Evolutionary conservation across 1,140 invertebrate genomes (phyloP).

Genomic region (Stegodyphus dumicola): DNA sequence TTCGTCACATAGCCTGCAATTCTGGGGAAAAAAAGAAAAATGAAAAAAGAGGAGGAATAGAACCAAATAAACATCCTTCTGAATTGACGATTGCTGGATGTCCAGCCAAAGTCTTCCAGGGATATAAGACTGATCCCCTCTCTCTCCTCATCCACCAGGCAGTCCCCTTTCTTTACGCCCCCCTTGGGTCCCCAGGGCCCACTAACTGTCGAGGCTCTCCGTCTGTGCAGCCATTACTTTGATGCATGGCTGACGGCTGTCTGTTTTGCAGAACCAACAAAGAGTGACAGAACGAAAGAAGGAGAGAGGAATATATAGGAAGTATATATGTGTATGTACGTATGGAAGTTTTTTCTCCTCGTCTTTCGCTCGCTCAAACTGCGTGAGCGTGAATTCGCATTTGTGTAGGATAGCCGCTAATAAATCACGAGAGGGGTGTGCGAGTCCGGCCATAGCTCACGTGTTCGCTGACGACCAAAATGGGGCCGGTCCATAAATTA

Average conservation of each 20-base stretch:
- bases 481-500: conserved; percentile 37
- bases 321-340: neutral
- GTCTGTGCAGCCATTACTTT: conserved; percentile 50
- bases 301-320: neutral
- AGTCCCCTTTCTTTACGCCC: too few species aligned
- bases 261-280: conserved; percentile 51
- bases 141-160: conserved; percentile 4
- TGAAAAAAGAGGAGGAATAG: neutral
- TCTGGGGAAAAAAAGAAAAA: neutral
- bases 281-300: conserved; percentile 28
- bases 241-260: conserved; percentile 54
- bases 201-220: conserved; percentile 53
- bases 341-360: neutral
- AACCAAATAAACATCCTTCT: conserved; percentile 49
- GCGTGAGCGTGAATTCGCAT: conserved; percentile 59
- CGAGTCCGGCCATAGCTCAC: conserved; percentile 31
- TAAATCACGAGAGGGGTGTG: conserved; percentile 48
- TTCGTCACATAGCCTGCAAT: conserved; percentile 24
- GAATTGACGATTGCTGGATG: conserved; percentile 53
- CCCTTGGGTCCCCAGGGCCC: conserved; percentile 35
- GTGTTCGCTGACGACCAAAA: neutral
- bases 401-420: conserved; percentile 57
- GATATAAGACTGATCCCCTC: conserved; percentile 9
- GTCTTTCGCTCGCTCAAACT: conserved; percentile 4
- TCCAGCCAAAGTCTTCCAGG: conserved; percentile 28